Evolutionary conservation across 2,797 vertebrate species (phyloP), one percentile per base, ranked within the genome.

Genomic region (Toxotes lorentzi): DNA sequence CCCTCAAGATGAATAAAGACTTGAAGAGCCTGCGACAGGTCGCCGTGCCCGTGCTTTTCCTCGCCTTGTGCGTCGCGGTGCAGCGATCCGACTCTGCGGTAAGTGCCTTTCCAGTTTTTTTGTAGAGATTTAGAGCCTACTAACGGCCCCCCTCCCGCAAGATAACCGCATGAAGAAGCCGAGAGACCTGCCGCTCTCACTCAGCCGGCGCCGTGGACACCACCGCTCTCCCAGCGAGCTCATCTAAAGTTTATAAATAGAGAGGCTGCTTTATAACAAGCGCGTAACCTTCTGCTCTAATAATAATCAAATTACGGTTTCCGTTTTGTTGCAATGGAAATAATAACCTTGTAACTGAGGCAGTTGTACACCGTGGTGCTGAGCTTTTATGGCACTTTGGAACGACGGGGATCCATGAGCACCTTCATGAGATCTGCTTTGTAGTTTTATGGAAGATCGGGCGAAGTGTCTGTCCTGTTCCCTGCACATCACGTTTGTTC

Each of bases 31-130:
- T 87, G 90, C 88, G 82, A n/a, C 91, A 82, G 79, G 85, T 91
- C 87, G 83, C 87, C 78, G 85, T 27, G 78, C 66, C 86, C 5
- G 77, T 95, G 81, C 78, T 94, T 56, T n/a, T 94, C 70, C 40
- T 95, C 82, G 81, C 70, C 45, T 79, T 96, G 87, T 93, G 87
- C 89, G 81, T 82, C 83, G 85, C 78, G 73, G 88, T 95, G 74
- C 90, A 87, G 79, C 89, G 48, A 13, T 78, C 92, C 2, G 84
- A 95, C 68, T 92, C 93, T 12, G 92, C 92, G 94, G 95, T 96
- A 89, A 96, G 95, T 95, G 78, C 51, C 17, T 17, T 40, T 79
- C 64, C n/a, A 11, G 5, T 65, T 30, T 56, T 9, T 11, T 63
- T 64, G 34, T n/a, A 47, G 38, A 35, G 13, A 51, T 64, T 70